phyloP scores from a whole-genome alignment of 2,113 vertebrate genomes.

The Panurus biarmicus region DNA sequence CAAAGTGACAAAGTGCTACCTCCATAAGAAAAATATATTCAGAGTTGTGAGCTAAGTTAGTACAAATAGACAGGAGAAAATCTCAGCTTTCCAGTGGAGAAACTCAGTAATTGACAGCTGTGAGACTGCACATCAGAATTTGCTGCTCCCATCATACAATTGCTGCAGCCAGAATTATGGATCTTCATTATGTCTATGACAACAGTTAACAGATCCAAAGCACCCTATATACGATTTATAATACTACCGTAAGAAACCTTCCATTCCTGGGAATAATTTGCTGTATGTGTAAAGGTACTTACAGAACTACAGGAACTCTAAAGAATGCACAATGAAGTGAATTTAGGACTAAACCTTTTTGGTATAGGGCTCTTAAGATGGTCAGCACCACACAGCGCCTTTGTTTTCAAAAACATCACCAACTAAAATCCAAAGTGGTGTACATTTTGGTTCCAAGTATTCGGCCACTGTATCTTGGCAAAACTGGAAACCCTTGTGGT shows the following conservation, averaged over 20 bases:
- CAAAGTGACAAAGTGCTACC: neutral
- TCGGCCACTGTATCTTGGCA: neutral
- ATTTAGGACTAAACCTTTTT: neutral
- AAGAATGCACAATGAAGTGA: neutral
- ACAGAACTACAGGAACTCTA: neutral
- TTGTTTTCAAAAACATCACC: neutral
- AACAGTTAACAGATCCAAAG: constrained; percentile 45
- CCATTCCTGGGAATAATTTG: neutral
- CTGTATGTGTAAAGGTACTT: neutral
- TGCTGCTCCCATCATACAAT: constrained; percentile 52
- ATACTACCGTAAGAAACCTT: neutral
- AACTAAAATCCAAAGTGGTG: constrained; percentile 5
- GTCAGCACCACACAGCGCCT: neutral
- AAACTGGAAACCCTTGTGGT: neutral
- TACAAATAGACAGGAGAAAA: neutral
- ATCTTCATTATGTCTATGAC: constrained; percentile 3
- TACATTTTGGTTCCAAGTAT: neutral
- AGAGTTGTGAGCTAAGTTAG: neutral
- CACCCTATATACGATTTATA: neutral
- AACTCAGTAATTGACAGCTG: constrained; percentile 50
- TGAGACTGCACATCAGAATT: constrained; percentile 44
- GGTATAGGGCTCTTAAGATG: neutral
- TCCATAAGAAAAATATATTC: neutral
- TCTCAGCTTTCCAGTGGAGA: neutral
- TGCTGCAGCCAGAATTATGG: constrained; percentile 2